A percentile compares a stretch with the other conserved stretches of the same genome.
Evolutionary conservation across 2,797 vertebrate species (phyloP).

Genomic region (Buceros bicornis): DNA sequence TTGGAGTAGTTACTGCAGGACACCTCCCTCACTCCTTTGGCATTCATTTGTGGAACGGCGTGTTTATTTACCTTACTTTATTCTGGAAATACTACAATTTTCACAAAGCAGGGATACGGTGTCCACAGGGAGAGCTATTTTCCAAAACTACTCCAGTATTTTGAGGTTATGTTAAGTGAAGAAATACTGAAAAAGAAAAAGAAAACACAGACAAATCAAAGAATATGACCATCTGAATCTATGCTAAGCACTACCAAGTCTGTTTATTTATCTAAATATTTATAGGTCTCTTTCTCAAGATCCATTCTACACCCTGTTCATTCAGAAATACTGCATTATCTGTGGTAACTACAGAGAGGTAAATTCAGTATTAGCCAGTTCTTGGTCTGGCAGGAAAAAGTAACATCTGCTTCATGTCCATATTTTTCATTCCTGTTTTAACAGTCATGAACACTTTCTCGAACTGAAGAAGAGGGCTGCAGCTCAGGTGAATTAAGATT

Average conservation of each 20-base stretch:
- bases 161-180: background rate
- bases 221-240: background rate
- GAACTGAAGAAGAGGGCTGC: constrained; percentile 67
- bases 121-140: background rate
- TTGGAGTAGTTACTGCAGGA: background rate
- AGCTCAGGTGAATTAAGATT: constrained; percentile 66
- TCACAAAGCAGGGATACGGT: background rate
- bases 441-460: constrained; percentile 64
- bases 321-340: background rate
- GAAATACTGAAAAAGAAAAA: background rate
- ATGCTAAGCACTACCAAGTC: background rate
- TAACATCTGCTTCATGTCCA: constrained; percentile 53
- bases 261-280: background rate
- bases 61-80: background rate
- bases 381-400: constrained; percentile 62
- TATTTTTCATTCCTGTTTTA: constrained; percentile 66
- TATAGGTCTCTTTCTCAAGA: background rate
- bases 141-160: background rate
- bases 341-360: background rate
- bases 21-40: background rate
- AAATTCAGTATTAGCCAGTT: constrained; percentile 26
- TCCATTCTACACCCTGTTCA: background rate
- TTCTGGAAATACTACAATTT: background rate
- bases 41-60: background rate
- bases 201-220: background rate